A percentile compares a stretch with the other conserved stretches of the same genome.
Conservation (phyloP, 2,113 vertebrate species). For the Calidris pygmaea region DNA sequence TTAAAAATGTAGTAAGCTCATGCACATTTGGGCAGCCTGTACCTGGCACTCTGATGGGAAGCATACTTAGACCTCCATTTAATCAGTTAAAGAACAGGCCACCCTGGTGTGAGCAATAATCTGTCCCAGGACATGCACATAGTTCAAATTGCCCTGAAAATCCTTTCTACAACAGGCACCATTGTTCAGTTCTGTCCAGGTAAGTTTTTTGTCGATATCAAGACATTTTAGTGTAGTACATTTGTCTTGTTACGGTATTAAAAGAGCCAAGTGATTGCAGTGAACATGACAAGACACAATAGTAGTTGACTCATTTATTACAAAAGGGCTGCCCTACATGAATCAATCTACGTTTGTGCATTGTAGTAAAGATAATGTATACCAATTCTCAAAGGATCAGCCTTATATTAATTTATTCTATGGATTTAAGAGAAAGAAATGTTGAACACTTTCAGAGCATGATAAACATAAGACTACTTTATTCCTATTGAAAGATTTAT, state of each 20-base stretch:
- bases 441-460: background rate
- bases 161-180: background rate
- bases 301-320: background rate
- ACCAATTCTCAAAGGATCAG: background rate
- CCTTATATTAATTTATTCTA: background rate
- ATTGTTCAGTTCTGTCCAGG: background rate
- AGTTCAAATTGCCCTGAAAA: background rate
- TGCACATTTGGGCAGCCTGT: background rate
- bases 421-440: background rate
- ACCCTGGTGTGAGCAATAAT: background rate
- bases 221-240: background rate
- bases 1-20: background rate
- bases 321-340: background rate
- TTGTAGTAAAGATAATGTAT: background rate
- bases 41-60: background rate
- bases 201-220: background rate
- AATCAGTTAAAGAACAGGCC: background rate
- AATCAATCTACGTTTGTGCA: background rate
- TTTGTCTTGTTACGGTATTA: background rate
- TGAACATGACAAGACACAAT: background rate
- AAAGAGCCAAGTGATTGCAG: background rate
- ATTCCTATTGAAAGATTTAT: background rate
- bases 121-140: background rate
- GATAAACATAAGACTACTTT: background rate
- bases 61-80: background rate